Base-by-base conservation (phyloP, 1,140 invertebrate species). In the Lanistes nyassanus region DNA sequence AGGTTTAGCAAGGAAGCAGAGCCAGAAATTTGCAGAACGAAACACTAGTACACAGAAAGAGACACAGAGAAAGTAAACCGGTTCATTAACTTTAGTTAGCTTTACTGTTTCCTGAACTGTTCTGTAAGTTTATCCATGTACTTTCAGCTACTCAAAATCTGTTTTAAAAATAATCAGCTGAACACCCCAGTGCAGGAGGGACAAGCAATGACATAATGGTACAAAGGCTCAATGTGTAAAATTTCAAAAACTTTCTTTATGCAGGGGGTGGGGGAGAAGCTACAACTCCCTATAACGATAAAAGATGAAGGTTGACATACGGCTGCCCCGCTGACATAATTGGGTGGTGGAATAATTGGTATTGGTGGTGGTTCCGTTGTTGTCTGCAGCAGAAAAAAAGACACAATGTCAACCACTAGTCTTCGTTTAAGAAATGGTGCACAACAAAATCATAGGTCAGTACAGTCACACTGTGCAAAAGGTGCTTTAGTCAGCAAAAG, bases 371-470 rank as follows among this genome's bases (percentile, higher is more conserved):
- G n/a, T 29, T 60, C 56, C 39, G 76, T 78, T 23, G 75, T 76
- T 71, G 78, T 67, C 80, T 80, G 75, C 60, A 81, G 79, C 67
- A 65, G 53, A 75, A 66, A 78, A 13, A 70, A 71, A 53, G 23
- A 53, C 67, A 69, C 0, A 31, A 34, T 13, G 7, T 47, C 19
- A 2, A 47, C 19, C 9, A 47, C 42, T 47, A 47, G 9, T 47
- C 42, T 47, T n/a, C n/a, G 9, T 16, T 66, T 13, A 31, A 66
- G 23, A 66, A 34, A 66, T 9, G n/a, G n/a, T 37, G 21, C 39
- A 66, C 21, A 36, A 66, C 23, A 23, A 31, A 66, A n/a, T 66
- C 21, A 29, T 11, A 66, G 34, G 26, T 66, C 31, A 36, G 64
- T 21, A 29, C 19, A 47, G 31, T 23, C 31, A 66, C 21, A 29